Base-by-base conservation (phyloP, 2,797 vertebrate species). In the Clarias platycephalus region DNA sequence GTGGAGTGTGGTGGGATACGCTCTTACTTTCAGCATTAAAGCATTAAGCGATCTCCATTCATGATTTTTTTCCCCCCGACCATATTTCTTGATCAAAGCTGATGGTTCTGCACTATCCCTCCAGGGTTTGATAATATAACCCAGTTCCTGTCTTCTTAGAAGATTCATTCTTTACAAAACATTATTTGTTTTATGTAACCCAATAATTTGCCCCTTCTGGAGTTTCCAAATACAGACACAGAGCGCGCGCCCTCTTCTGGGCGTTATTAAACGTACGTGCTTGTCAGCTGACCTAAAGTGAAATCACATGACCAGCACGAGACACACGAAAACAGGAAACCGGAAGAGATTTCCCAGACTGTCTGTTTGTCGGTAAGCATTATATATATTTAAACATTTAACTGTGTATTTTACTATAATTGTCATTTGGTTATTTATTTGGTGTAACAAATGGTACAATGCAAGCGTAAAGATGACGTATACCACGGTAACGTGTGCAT, bases 231-330 rank as follows among this genome's bases (percentile, higher is more conserved):
- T 0, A 31, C 37, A 40, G 37, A 40, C 20, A 58, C 28, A 20
- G 16, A 4, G 44, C 49, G 81, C 16, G n/a, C 81, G 57, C 81
- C 81, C 37, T 83, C 81, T 18, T 63, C 58, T 34, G 81, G 60
- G 2, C 5, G 12, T 74, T 44, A 53, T 53, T 40, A 4, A 2
- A 63, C 5, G 18, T 9, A 74, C 13, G n/a, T 9, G 2, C 49
- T 71, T 1, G 58, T 83, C 81, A 75, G 81, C 60, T 83, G 81
- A 75, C 60, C 58, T n/a, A 1, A 58, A n/a, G 16, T 24, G 22
- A 9, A 24, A 6, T 83, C 81, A 83, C 71, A 55, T 83, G 81
- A 83, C 20, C 58, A 24, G 26, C 37, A 75, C 68, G 57, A 72
- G 81, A 28, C 80, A 0, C 12, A n/a, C 10, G 34, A 62, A 34